A percentile compares a stretch with the other conserved stretches of the same genome.
phyloP scores from a whole-genome alignment of 35 echinoderm and acorn worm genomes.

The Amphiura filiformis region DNA sequence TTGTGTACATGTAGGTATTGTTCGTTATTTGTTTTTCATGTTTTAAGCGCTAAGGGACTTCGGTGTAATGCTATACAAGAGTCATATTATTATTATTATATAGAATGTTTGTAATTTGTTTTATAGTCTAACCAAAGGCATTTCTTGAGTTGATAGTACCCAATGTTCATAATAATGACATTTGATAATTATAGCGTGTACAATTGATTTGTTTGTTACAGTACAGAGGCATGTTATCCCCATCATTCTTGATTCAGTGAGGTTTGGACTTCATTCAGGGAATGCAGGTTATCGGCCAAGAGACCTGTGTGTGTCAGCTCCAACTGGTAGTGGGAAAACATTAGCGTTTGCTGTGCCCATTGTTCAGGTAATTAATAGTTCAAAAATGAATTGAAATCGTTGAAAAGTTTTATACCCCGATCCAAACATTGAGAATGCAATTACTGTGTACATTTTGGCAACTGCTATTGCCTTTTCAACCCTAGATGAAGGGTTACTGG shows the following conservation, averaged over 20 bases:
- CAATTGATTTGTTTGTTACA: too few relatives aligned
- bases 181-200: background rate
- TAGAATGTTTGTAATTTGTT: background rate
- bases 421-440: background rate
- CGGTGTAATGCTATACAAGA: too few relatives aligned
- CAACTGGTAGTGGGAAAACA: slow-evolving; percentile 95
- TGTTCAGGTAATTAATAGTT: slow-evolving; percentile 67
- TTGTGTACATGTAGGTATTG: too few relatives aligned
- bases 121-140: background rate
- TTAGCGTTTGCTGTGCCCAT: slow-evolving; percentile 86
- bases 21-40: too few relatives aligned
- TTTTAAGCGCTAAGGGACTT: too few relatives aligned
- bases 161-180: background rate
- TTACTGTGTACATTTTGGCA: too few relatives aligned
- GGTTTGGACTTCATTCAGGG: slow-evolving; percentile 58
- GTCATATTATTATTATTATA: too few relatives aligned
- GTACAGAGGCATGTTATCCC: slow-evolving; percentile 91
- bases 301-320: slow-evolving; percentile 88
- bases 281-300: slow-evolving; percentile 73
- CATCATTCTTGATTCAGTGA: slow-evolving; percentile 51
- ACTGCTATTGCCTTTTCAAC: too few relatives aligned
- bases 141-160: background rate
- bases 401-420: background rate
- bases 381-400: too few relatives aligned
- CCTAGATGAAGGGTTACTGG: too few relatives aligned